Base-by-base conservation (phyloP, 2,113 vertebrate genomes). In the Syrmaticus mikado region DNA sequence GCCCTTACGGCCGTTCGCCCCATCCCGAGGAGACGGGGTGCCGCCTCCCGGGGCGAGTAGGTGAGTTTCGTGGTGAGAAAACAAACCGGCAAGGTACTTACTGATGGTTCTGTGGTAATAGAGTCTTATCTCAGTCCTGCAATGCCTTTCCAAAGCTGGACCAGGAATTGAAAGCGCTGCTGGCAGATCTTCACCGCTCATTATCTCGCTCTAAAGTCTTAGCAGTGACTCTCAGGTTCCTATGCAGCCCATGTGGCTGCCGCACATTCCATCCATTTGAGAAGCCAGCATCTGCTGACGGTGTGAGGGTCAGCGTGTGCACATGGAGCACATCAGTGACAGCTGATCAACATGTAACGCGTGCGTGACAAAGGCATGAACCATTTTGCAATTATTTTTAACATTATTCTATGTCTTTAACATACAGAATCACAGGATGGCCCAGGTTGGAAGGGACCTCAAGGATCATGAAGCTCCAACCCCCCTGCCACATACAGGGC, bases 251-350 rank as follows among this genome's bases (percentile, higher is more conserved):
- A 11, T 1, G 1, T 1, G 6, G 60, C 78, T 48, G 15, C 13
- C 21, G 40, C 27, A 10, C 14, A 0, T 24, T 22, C 36, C 55
- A 36, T 34, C 48, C 1, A 0, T 45, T 50, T 45, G 41, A 28
- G 55, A 55, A 76, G 64, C 20, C 27, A 10, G n/a, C 17, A 13
- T 7, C n/a, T 34, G 58, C 38, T 36, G 0, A 2, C 25, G 18
- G 40, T 0, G 1, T 16, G 3, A 28, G 41, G 38, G 15, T 58
- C 50, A 22, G 50, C 1, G 0, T 6, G 17, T 28, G 14, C 0
- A 4, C 46, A 28, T 27, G 46, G 36, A 36, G 45, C 22, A 41
- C 7, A 46, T 46, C 45, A 46, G 22, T 67, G 25, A 34, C 9
- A 40, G 20, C 72, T 38, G 30, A 55, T 53, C 55, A 77, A 28